Conservation (phyloP, 2,888 invertebrate species). For the Gastracanthus pulcherrimus region DNA sequence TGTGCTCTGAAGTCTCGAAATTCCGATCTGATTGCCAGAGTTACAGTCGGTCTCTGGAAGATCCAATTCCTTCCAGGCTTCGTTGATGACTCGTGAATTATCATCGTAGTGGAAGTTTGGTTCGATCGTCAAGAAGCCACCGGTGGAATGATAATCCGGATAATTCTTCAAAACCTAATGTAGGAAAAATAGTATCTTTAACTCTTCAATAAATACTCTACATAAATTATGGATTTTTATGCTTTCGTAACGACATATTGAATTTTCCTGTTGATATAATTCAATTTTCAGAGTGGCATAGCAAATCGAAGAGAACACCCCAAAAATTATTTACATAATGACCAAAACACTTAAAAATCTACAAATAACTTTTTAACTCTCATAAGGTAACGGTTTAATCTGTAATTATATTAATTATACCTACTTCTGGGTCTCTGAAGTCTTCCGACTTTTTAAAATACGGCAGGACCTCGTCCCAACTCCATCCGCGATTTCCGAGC, state of each 20-base stretch:
- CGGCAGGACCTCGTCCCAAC: conserved; percentile 21
- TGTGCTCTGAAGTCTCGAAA: conserved; percentile 75
- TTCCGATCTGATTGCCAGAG: conserved; percentile 80
- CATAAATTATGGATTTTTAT: too few species aligned
- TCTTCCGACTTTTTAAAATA: conserved; percentile 45
- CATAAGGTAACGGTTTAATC: too few species aligned
- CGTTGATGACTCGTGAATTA: conserved; percentile 79
- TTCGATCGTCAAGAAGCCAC: conserved; percentile 82
- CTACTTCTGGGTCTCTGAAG: background rate
- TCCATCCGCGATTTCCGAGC: conserved; percentile 28
- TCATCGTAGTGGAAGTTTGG: conserved; percentile 80
- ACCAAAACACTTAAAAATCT: background rate
- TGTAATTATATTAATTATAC: too few species aligned
- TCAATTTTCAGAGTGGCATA: too few species aligned
- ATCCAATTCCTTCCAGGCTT: conserved; percentile 82
- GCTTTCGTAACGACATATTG: too few species aligned
- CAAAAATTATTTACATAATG: background rate
- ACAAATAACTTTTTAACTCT: too few species aligned
- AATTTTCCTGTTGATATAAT: too few species aligned
- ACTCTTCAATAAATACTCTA: too few species aligned
- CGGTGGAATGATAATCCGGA: conserved; percentile 80
- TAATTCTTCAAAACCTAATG: conserved; percentile 64
- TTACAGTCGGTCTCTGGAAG: conserved; percentile 81
- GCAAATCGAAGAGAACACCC: too few species aligned
- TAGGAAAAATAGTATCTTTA: background rate